Evolutionary conservation across 2,113 vertebrate species (phyloP), one percentile per base, ranked within the genome.

Genomic region (Lucifuga dentata): DNA sequence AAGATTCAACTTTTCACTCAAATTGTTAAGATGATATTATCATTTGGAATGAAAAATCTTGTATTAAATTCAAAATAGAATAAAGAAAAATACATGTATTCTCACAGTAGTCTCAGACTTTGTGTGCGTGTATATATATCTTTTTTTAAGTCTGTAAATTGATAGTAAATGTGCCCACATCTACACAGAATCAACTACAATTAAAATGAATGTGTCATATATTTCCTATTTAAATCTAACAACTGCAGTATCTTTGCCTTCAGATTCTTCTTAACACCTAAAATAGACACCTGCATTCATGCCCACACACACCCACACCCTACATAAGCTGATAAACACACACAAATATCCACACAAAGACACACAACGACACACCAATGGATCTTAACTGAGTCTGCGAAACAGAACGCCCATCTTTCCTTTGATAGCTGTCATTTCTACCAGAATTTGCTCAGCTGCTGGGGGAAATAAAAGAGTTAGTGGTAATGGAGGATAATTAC

Each of bases 401-500:
- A 74, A 81, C 71, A 67, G 32, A 87, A 62, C 67, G 60, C 68
- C 67, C 73, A 72, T 82, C 76, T 76, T 84, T 48, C 62, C 68
- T 83, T 68, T 87, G 88, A 87, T 93, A 93, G 93, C 92, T 93
- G 92, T 94, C 94, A 86, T 87, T 96, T 95, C 46, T 93, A 93
- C 77, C 89, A 94, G 70, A 48, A 45, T 82, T 39, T 66, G 93
- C 94, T 94, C 92, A 92, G 93, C 95, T 93, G 91, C 92, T 91
- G 93, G 93, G 92, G 94, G 92, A 93, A 95, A 95, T 95, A 95
- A 95, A 95, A 92, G 66, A 81, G 93, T 92, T 93, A 93, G 93
- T 94, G 95, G 95, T 97, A 96, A 98, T 96, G 95, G 95, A 94
- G 92, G 94, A 95, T 97, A 97, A 98, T 98, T 97, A 96, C 94